Percentiles rank a stretch among this genome's conserved stretches.
Conservation (phyloP, 2,888 invertebrate genomes). For the Vesta saturnalis region DNA sequence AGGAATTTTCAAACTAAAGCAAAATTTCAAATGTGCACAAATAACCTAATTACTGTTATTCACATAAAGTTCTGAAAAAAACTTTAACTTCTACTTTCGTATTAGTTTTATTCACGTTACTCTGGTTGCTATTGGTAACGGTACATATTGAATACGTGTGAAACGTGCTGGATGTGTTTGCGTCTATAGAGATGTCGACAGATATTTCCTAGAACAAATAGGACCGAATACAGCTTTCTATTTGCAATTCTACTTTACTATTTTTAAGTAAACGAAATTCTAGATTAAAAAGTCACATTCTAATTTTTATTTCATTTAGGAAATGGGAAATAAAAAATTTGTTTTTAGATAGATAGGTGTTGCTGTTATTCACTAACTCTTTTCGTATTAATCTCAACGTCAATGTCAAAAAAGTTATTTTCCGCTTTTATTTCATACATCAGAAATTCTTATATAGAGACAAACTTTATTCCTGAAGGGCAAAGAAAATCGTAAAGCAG, state of each 20-base stretch:
- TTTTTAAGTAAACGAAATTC: constrained; percentile 19
- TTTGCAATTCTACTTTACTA: constrained; percentile 13
- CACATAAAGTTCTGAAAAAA: too few relatives aligned
- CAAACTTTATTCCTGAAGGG: too few relatives aligned
- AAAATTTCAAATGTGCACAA: too few relatives aligned
- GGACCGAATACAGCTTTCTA: not conserved
- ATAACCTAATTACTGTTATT: too few relatives aligned
- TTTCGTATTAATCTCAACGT: not conserved
- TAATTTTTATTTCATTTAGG: too few relatives aligned
- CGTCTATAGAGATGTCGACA: constrained; percentile 3
- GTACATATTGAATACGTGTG: constrained; percentile 28
- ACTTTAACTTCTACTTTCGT: not conserved
- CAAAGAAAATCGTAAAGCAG: too few relatives aligned
- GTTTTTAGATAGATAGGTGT: not conserved
- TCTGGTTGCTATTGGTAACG: constrained; percentile 26
- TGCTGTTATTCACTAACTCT: too few relatives aligned
- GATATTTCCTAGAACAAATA: not conserved
- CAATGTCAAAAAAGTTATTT: not conserved
- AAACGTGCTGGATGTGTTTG: constrained; percentile 25
- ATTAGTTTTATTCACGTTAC: constrained; percentile 11
- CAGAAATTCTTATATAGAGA: too few relatives aligned
- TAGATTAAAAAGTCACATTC: too few relatives aligned
- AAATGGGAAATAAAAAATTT: not conserved
- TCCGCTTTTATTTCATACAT: too few relatives aligned
- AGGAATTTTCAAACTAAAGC: too few relatives aligned